Evolutionary conservation across 2,888 invertebrate species (phyloP).

Genomic region (Salpingus planirostris): DNA sequence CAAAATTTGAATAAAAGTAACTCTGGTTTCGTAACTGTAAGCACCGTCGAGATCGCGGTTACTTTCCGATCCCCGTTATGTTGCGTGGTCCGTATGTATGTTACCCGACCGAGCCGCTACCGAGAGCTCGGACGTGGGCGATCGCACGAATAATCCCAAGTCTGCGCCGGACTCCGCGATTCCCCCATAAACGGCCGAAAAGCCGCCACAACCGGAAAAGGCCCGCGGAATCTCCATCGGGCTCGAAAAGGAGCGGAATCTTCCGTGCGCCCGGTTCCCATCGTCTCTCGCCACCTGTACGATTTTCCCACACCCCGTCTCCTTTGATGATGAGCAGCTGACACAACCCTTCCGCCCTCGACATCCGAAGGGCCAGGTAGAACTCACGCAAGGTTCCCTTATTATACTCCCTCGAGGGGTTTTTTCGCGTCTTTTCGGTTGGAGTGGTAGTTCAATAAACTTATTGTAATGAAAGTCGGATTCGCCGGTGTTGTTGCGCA

Average conservation of each 20-base stretch:
- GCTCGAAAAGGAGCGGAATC: too few relatives aligned
- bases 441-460: too few relatives aligned
- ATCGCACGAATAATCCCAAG: constrained; percentile 10
- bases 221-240: too few relatives aligned
- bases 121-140: constrained; percentile 7
- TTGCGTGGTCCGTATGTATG: constrained; percentile 27
- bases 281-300: constrained; percentile 34
- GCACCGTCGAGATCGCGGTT: constrained; percentile 23
- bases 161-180: constrained; percentile 10
- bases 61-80: constrained; percentile 36
- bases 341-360: constrained; percentile 39
- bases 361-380: too few relatives aligned
- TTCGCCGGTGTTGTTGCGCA: too few relatives aligned
- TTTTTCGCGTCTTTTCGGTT: too few relatives aligned
- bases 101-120: constrained; percentile 29
- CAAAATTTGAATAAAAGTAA: constrained; percentile 40
- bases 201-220: background rate
- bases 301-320: constrained; percentile 40
- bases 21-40: constrained; percentile 30
- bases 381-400: too few relatives aligned
- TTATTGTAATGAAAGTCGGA: too few relatives aligned
- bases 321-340: too few relatives aligned
- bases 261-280: too few relatives aligned
- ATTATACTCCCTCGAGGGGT: too few relatives aligned
- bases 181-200: constrained; percentile 6